A percentile compares a stretch with the other conserved stretches of the same genome.
These are phyloP conservation scores for Triops longicaudatus DNA, from an alignment of 1,140 invertebrate genomes.

Conservation along the genomic window DNA sequence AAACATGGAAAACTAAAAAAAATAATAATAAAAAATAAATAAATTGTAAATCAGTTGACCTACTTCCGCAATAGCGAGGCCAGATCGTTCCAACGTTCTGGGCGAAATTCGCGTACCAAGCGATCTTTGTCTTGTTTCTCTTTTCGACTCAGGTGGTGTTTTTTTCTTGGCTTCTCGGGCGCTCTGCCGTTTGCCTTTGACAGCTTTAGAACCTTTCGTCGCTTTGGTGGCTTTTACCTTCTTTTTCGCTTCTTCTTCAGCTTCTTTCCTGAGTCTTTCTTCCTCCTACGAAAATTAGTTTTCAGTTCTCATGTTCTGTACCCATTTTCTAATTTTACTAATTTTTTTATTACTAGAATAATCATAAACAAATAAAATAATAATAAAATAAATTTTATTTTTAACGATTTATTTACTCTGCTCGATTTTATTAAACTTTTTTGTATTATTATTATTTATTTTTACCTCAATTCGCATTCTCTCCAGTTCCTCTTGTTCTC, in stretches of 20 bases:
- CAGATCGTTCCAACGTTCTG: neutral
- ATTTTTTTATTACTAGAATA: too few relatives aligned
- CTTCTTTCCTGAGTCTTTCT: neutral
- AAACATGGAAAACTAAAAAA: too few relatives aligned
- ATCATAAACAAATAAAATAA: too few relatives aligned
- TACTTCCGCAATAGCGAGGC: neutral
- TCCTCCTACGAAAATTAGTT: neutral
- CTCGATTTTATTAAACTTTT: too few relatives aligned
- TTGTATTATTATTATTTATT: too few relatives aligned
- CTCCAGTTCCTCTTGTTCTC: slow-evolving; percentile 20
- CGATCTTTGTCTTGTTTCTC: neutral
- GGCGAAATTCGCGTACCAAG: neutral
- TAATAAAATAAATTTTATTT: too few relatives aligned
- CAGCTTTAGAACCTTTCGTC: neutral
- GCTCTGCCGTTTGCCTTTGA: slow-evolving; percentile 19
- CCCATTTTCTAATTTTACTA: too few relatives aligned
- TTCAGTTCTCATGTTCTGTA: too few relatives aligned
- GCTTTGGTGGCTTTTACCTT: neutral
- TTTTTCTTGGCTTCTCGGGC: neutral
- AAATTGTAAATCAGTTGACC: neutral
- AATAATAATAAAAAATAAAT: too few relatives aligned
- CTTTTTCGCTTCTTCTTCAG: neutral
- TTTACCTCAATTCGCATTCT: slow-evolving; percentile 19
- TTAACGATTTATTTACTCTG: too few relatives aligned
- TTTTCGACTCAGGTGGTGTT: neutral